Evolutionary conservation across 2,888 invertebrate species (phyloP).

Genomic region (Eristalis tenax): DNA sequence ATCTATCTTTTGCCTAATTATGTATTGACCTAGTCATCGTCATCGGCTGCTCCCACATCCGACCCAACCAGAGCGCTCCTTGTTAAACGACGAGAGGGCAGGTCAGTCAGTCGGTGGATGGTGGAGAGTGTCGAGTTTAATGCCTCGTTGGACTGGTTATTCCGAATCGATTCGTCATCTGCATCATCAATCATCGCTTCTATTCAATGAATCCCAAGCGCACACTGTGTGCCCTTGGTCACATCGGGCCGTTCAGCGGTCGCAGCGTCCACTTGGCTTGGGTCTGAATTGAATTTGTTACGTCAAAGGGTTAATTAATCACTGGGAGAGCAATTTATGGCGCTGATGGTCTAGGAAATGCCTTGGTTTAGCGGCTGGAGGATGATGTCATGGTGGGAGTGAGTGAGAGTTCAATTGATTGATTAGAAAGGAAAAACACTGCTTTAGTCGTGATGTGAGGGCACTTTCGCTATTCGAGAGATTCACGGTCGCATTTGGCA

Average conservation of each 20-base stretch:
- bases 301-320: constrained; percentile 47
- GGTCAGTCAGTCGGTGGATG: no score
- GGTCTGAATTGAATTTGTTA: constrained; percentile 33
- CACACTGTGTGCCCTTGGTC: neutral
- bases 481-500: no score
- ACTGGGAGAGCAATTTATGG: neutral
- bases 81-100: neutral
- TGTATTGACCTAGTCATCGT: constrained; percentile 28
- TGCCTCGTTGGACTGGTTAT: neutral
- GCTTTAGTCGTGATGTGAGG: no score
- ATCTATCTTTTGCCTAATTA: constrained; percentile 18
- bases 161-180: constrained; percentile 22
- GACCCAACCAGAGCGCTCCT: neutral
- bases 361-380: neutral
- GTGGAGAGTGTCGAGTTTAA: no score
- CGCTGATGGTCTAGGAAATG: neutral
- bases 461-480: no score
- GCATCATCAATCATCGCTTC: constrained; percentile 16
- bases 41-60: constrained; percentile 8
- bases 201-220: neutral
- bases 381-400: neutral
- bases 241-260: neutral
- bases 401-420: neutral
- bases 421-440: no score
- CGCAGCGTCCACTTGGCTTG: neutral